Base-by-base conservation (phyloP, 2,113 vertebrate species). In the Hippolais icterina region DNA sequence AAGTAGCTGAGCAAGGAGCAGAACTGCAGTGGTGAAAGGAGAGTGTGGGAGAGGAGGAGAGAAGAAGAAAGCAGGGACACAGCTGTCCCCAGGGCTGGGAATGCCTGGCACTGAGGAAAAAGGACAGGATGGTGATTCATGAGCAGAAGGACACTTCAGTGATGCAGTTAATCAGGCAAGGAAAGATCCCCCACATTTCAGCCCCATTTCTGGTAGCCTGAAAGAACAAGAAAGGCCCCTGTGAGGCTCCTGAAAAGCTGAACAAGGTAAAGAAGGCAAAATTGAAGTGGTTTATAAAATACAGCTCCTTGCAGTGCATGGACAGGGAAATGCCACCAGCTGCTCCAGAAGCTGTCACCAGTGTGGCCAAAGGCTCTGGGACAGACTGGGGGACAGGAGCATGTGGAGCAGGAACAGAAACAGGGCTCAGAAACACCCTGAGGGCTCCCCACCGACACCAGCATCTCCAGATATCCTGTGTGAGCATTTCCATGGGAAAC, bases 331-430 rank as follows among this genome's bases (percentile, higher is more conserved):
- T 4, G 18, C 5, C 39, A 61, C 3, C n/a, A 37, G 56, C 42
- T 52, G 57, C 42, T 24, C 69, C 31, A 60, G 29, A n/a, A 46
- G 16, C 11, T 53, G 78, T 4, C 6, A 33, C 18, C 35, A 28
- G 69, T 0, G 29, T 0, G 39, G 84, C 25, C 66, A 29, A 35
- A 0, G 1, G 1, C 5, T 2, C 4, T 0, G 15, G 10, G 9
- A 15, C n/a, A 47, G 50, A n/a, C 1, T 6, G 65, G 76, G 83
- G 11, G 22, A 41, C 68, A 65, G 27, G 66, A 4, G 16, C 46
- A 29, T 47, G 6, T 2, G 57, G 15, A 44, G 54, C 1, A 77
- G 87, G 46, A 33, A 33, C 3, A 39, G 50, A 14, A 64, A 41
- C 17, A 9, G 2, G 59, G 47, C 41, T 27, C 2, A 11, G n/a